Evolutionary conservation across 2,113 vertebrate species (phyloP).

Genomic region (Paramisgurnus dabryanus): DNA sequence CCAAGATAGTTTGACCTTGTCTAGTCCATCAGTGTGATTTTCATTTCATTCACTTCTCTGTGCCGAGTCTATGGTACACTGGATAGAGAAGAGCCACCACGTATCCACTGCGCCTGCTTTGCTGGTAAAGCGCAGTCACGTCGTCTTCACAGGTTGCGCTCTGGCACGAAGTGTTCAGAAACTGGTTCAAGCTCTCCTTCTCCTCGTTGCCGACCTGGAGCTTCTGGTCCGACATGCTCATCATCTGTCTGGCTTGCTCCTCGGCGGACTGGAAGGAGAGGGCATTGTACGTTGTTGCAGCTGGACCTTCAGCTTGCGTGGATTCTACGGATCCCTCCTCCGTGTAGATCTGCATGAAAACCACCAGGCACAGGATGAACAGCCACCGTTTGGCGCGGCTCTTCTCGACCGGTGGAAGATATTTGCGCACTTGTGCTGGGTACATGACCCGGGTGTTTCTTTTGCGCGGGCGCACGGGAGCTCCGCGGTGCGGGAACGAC

Average conservation of each 20-base stretch:
- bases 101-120: conserved; percentile 69
- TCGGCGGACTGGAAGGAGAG: conserved; percentile 66
- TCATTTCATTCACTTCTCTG: conserved; percentile 60
- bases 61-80: conserved; percentile 70
- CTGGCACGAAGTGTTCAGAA: conserved; percentile 51
- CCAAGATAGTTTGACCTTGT: not conserved
- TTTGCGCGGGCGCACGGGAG: conserved; percentile 63
- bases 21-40: not conserved
- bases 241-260: conserved; percentile 52
- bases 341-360: conserved; percentile 78
- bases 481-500: conserved; percentile 46
- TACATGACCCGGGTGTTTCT: conserved; percentile 76
- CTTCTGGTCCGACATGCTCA: not conserved
- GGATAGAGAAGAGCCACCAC: conserved; percentile 72
- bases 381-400: conserved; percentile 75
- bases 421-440: conserved; percentile 75
- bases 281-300: conserved; percentile 42
- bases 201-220: not conserved
- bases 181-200: not conserved
- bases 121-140: conserved; percentile 47
- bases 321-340: conserved; percentile 64
- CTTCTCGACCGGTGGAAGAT: conserved; percentile 74
- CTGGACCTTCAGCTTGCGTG: not conserved
- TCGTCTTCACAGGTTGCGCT: conserved; percentile 36
- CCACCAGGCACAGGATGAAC: conserved; percentile 72